Conservation (phyloP, 2,797 vertebrate genomes). For the Diglossa cyanea region DNA sequence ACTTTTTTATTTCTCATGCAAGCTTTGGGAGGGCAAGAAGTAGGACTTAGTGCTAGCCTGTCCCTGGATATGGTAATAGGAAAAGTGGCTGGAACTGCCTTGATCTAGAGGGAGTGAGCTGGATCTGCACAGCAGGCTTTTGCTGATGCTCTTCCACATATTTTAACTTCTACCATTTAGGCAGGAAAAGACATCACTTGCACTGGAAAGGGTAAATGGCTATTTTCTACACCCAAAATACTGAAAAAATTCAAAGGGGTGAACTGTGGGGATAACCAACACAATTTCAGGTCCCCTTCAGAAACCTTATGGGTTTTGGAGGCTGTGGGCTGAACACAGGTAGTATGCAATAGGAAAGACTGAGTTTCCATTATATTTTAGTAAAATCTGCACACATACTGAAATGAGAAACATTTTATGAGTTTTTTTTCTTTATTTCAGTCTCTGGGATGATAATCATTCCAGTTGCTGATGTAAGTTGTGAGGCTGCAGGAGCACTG, state of each 20-base stretch:
- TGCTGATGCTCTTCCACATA: not conserved
- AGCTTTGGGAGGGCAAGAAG: not conserved
- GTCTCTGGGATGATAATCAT: not conserved
- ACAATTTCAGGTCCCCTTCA: not conserved
- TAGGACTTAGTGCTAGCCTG: not conserved
- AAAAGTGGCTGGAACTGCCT: not conserved
- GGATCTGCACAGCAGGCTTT: rapidly evolving
- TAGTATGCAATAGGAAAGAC: not conserved
- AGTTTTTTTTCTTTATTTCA: not conserved
- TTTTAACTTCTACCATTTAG: not conserved
- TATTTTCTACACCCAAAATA: not conserved
- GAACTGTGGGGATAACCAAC: not conserved
- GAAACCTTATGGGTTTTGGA: not conserved
- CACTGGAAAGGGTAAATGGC: not conserved
- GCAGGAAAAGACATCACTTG: not conserved
- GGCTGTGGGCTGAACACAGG: not conserved
- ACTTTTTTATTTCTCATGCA: not conserved
- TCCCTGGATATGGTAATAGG: not conserved
- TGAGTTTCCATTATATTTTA: not conserved
- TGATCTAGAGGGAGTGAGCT: rapidly evolving
- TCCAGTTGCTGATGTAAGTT: not conserved
- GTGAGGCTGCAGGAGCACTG: not conserved
- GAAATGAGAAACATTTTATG: not conserved
- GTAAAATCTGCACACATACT: not conserved
- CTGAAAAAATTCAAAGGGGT: not conserved